Evolutionary conservation across 2,888 invertebrate species (phyloP), one percentile per base, ranked within the genome.

Genomic region (Sarcophaga subvicina): DNA sequence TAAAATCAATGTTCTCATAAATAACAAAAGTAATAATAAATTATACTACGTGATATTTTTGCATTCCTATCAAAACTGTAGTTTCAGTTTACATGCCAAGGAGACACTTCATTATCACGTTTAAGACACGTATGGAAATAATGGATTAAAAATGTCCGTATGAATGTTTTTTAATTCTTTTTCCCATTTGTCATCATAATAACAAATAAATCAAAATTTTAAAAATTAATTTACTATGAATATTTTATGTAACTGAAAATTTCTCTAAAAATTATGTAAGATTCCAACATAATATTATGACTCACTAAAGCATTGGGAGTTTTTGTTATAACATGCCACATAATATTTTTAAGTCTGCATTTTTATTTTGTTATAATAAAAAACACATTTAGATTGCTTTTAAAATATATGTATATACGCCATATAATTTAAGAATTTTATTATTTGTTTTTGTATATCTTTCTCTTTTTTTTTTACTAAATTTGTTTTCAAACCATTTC

Each of bases 11-110:
- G 54, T 54, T 17, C 17, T 4, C 54, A 0, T 54, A n/a, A 0
- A 72, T 22, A 17, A 27, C 22, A 27, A 10, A 20, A 27, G 47
- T 47, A 79, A 45, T 76, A 70, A 83, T 79, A 59, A 80, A 64
- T 84, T 25, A 84, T 70, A 79, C 64, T 85, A 76, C 84, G 80
- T 85, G 84, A 76, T 80, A 79, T 66, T 79, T 79, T 70, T 79
- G 22, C 54, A 64, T 69, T 66, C 5, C 62, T 54, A 20, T 14
- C 12, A 67, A 66, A 72, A n/a, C 11, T 22, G 54, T 54, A 11
- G 8, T 47, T 49, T 54, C 49, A 22, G 12, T 12, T 10, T 62
- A 22, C 22, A 54, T 27, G 70, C 54, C 59, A 59, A 75, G 66
- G 12, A 70, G 47, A 83, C 60, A 71, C 22, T 70, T 60, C 47